A percentile compares a stretch with the other conserved stretches of the same genome.
phyloP scores from a whole-genome alignment of 2,888 invertebrate genomes.

The Melinaea menophilus region DNA sequence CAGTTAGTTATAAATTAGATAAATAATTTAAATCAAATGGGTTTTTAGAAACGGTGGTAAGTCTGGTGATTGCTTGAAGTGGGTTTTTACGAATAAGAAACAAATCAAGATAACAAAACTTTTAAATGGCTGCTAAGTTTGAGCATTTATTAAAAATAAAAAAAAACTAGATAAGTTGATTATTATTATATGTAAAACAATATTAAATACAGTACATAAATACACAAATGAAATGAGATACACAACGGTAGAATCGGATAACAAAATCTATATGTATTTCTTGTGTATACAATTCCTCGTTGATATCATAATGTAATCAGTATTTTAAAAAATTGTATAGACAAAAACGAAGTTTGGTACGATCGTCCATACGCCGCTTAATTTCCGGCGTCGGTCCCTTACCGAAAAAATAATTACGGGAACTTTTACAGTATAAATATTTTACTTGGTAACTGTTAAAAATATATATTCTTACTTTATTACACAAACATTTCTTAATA shows the following conservation, averaged over 20 bases:
- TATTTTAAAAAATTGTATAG: not conserved
- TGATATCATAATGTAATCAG: not conserved
- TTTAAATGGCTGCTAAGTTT: not conserved
- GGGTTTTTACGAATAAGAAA: too few relatives aligned
- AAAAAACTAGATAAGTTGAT: not conserved
- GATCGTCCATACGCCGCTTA: not conserved
- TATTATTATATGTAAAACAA: too few relatives aligned
- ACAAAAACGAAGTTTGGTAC: not conserved
- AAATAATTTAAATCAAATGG: too few relatives aligned
- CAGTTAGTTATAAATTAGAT: too few relatives aligned
- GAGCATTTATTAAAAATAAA: not conserved
- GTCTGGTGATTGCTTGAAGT: too few relatives aligned
- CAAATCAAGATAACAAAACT: not conserved
- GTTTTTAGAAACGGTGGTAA: too few relatives aligned
- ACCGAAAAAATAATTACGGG: slow-evolving; percentile 2
- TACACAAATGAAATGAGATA: too few relatives aligned
- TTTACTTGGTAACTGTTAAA: not conserved
- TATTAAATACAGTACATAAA: too few relatives aligned
- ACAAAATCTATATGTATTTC: not conserved
- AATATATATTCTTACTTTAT: not conserved
- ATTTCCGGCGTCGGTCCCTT: not conserved
- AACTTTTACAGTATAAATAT: slow-evolving; percentile 2
- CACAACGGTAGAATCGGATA: too few relatives aligned
- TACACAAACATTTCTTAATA: not conserved
- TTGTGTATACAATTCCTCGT: not conserved